Evolutionary conservation across 2,113 vertebrate species (phyloP).

Genomic region (Grammomys surdaster): DNA sequence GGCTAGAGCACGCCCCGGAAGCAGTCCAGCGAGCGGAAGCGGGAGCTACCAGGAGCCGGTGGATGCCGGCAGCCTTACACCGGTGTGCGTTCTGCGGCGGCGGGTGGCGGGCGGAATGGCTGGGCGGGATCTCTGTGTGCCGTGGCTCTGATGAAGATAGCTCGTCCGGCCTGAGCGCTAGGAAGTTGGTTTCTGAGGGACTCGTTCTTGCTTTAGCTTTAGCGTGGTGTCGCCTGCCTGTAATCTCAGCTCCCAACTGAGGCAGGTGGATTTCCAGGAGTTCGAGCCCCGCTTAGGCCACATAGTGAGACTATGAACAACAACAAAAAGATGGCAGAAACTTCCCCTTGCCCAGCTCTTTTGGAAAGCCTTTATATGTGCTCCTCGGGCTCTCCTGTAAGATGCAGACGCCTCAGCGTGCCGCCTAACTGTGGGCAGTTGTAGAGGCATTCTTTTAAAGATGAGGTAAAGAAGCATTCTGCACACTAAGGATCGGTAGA

Average conservation of each 20-base stretch:
- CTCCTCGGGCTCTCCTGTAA: neutral
- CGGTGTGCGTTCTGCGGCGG: neutral
- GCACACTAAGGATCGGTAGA: neutral
- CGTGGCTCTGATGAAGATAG: neutral
- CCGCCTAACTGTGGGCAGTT: neutral
- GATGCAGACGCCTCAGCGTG: neutral
- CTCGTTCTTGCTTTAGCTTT: neutral
- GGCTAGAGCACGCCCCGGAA: neutral
- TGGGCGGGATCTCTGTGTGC: neutral
- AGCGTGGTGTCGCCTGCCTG: neutral
- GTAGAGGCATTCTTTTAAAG: neutral
- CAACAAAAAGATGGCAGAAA: neutral
- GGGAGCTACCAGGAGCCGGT: neutral
- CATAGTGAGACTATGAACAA: neutral
- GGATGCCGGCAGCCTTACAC: neutral
- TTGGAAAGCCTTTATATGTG: neutral
- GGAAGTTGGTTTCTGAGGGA: neutral
- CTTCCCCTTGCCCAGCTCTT: neutral
- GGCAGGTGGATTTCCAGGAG: neutral
- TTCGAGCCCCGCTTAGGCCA: neutral
- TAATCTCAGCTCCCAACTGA: neutral
- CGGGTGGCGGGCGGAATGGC: neutral
- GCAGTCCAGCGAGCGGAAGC: neutral
- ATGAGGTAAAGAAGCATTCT: neutral
- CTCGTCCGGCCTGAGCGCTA: neutral